These are phyloP conservation scores for Pelmatolapia mariae DNA, from an alignment of 2,113 vertebrate genomes.

Conservation along the genomic window DNA sequence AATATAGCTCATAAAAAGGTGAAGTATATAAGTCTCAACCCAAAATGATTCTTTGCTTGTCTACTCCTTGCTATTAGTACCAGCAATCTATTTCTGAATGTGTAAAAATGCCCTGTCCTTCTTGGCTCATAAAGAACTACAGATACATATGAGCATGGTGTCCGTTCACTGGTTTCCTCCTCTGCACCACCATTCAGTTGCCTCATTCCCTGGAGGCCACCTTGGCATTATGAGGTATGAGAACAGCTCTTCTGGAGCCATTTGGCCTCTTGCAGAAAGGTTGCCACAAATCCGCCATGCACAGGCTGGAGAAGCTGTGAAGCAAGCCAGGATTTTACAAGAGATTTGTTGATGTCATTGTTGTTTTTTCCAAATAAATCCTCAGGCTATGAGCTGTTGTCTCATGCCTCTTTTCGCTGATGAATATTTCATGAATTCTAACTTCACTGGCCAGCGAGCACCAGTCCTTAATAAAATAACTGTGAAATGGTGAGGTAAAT, in stretches of 20 bases:
- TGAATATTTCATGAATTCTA: conserved; percentile 68
- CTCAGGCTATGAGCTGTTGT: conserved; percentile 35
- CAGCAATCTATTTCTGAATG: neutral
- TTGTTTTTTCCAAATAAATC: conserved; percentile 52
- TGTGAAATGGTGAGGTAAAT: conserved; percentile 60
- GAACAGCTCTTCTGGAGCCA: conserved; percentile 35
- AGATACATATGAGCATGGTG: neutral
- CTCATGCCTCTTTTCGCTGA: conserved; percentile 43
- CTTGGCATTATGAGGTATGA: conserved; percentile 40
- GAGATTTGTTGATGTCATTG: conserved; percentile 56
- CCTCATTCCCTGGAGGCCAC: conserved; percentile 17
- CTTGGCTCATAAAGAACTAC: neutral
- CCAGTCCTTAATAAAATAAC: conserved; percentile 62
- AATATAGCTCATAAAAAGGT: neutral
- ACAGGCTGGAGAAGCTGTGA: conserved; percentile 12
- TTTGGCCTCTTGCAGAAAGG: conserved; percentile 48
- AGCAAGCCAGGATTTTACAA: conserved; percentile 40
- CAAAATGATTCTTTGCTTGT: neutral
- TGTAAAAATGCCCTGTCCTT: neutral
- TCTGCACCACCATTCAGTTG: neutral
- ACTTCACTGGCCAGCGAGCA: conserved; percentile 45
- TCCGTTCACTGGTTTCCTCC: neutral
- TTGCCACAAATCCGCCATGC: conserved; percentile 43
- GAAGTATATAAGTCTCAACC: neutral
- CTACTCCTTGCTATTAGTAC: neutral